Evolutionary conservation across 2,797 vertebrate genomes (phyloP), one percentile per base, ranked within the genome.

Genomic region (Cirrhinus mrigala): DNA sequence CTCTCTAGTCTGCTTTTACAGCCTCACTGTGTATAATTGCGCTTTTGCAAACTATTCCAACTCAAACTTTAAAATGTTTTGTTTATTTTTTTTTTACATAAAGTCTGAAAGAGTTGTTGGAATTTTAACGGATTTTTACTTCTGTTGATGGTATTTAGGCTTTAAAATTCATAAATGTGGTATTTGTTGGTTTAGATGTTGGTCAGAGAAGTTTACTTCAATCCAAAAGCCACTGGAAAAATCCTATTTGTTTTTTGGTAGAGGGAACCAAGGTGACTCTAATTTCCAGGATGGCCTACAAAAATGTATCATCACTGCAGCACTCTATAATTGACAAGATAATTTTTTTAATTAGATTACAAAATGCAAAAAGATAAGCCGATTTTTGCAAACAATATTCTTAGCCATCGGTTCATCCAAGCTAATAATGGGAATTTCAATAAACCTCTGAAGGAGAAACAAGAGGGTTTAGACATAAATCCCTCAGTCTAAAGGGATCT

Each of bases 401-500:
- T 81, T 7, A 81, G 12, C 20, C 29, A 16, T 52, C 20, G 56
- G 0, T n/a, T 69, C 64, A 69, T 14, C 58, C 29, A 24, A 71
- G 33, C 11, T 60, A 73, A 60, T 75, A 75, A 54, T 52, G n/a
- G 10, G 60, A 69, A 56, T 44, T 54, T 69, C 60, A 56, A 54
- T 18, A 78, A 84, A 56, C n/a, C 60, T 78, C 60, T 77, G 11
- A 77, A 84, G 60, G 50, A 75, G 29, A 69, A 46, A 24, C 27
- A 54, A 69, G 33, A 77, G 66, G 29, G 60, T 69, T 78, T 78
- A 84, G 33, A 48, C 37, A 29, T 46, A 75, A 83, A 69, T 86
- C 82, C 58, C 29, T 44, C 15, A 70, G 20, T 80, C 74, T 14
- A 40, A 73, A 48, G 11, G n/a, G 33, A 22, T 29, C 80, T 48